A percentile compares a stretch with the other conserved stretches of the same genome.
Conservation (phyloP, 2,888 invertebrate genomes). For the Amphipyra tragopoginis region DNA sequence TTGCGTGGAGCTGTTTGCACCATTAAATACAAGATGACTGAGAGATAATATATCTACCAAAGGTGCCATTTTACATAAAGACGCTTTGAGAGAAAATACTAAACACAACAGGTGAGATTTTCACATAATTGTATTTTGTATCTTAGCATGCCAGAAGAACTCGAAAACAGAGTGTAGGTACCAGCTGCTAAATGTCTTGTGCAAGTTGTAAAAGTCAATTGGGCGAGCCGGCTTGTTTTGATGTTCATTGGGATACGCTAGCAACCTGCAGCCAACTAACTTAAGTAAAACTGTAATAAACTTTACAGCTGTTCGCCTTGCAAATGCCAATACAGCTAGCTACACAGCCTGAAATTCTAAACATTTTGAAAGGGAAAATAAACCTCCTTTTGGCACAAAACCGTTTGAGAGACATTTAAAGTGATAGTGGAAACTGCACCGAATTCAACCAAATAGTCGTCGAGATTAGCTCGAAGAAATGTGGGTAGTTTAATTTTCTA, state of each 20-base stretch:
- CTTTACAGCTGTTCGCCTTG: slow-evolving; percentile 21
- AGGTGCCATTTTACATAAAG: slow-evolving; percentile 3
- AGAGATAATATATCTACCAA: slow-evolving; percentile 5
- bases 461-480: slow-evolving; percentile 35
- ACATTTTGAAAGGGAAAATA: slow-evolving; percentile 30
- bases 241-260: slow-evolving; percentile 20
- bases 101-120: not conserved
- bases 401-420: slow-evolving; percentile 12
- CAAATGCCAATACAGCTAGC: slow-evolving; percentile 30
- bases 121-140: not conserved
- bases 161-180: slow-evolving; percentile 16
- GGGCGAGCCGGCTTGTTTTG: slow-evolving; percentile 38
- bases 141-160: slow-evolving; percentile 7
- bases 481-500: slow-evolving; percentile 16
- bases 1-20: slow-evolving; percentile 6
- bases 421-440: slow-evolving; percentile 4
- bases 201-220: slow-evolving; percentile 51
- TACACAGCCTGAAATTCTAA: slow-evolving; percentile 24
- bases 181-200: slow-evolving; percentile 23
- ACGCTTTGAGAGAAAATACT: not conserved
- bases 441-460: slow-evolving; percentile 13
- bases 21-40: slow-evolving; percentile 13
- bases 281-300: slow-evolving; percentile 48
- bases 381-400: slow-evolving; percentile 7
- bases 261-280: slow-evolving; percentile 34